Base-by-base conservation (phyloP, 2,113 vertebrate genomes). In the Pseudopodoces humilis region DNA sequence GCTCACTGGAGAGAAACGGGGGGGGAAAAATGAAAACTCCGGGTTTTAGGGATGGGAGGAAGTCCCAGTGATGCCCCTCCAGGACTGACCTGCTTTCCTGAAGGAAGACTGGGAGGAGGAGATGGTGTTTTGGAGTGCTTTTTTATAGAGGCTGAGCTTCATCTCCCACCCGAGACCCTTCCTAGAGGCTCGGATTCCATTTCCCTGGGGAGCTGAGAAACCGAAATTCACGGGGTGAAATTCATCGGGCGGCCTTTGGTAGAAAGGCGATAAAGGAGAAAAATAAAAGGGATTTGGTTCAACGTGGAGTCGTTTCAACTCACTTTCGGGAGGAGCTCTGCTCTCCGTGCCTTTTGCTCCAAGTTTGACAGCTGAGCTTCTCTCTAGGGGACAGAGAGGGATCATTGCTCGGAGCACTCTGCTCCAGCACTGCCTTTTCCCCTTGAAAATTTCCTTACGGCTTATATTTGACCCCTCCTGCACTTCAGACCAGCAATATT, bases 211-310 rank as follows among this genome's bases (percentile, higher is more conserved):
- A 44, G 4, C 96, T 96, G 90, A 7, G 44, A 1, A 15, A 23
- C 14, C 0, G 6, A 25, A 74, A 56, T 7, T 6, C 50, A 1
- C 0, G 0, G 24, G 0, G 13, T 47, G 63, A 37, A 23, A 11
- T 15, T 8, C 31, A 12, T 4, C 0, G 0, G 28, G 14, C 0
- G 55, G 23, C 44, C 76, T 79, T 47, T 21, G 0, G 0, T 0
- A 17, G 39, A 15, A 24, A 65, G 0, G 39, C 0, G 4, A 9
- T 3, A 5, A 50, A 81, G 64, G 30, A 60, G 28, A 2, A 35
- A 52, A 72, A 62, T 0, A 17, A 65, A 19, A 0, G 20, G 27
- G 71, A 2, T 8, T 27, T 7, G 25, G 6, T 37, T n/a, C 33
- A 27, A 0, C 0, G 4, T 2, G 0, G 13, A 63, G 21, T 15